Conservation (phyloP, 2,888 invertebrate genomes). For the Heliothis peltigera region DNA sequence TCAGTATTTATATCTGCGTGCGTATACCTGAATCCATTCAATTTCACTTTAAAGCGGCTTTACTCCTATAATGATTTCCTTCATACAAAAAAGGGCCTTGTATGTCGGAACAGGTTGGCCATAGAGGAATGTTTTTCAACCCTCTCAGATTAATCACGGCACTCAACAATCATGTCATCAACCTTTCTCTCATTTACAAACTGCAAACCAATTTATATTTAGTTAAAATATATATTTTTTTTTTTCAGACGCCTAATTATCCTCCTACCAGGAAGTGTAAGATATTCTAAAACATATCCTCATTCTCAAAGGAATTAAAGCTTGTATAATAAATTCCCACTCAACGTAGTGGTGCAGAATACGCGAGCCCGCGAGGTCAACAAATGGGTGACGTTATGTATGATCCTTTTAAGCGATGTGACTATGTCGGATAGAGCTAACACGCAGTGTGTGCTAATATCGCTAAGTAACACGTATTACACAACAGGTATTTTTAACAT, state of each 20-base stretch:
- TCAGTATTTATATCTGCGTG: neutral
- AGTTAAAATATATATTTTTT: neutral
- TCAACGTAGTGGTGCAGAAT: constrained; percentile 23
- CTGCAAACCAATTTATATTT: constrained; percentile 1
- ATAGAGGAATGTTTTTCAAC: constrained; percentile 30
- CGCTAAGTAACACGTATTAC: constrained; percentile 36
- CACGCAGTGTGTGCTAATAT: constrained; percentile 28
- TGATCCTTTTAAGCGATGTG: constrained; percentile 28
- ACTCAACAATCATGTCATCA: constrained; percentile 36
- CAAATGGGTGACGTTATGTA: constrained; percentile 31
- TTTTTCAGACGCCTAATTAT: constrained; percentile 9
- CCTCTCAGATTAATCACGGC: constrained; percentile 32
- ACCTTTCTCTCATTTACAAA: constrained; percentile 33
- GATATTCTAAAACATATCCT: neutral
- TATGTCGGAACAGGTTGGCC: constrained; percentile 27
- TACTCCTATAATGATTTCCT: constrained; percentile 17
- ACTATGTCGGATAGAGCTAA: constrained; percentile 35
- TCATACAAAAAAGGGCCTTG: constrained; percentile 9
- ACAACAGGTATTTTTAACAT: constrained; percentile 16
- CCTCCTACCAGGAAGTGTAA: constrained; percentile 5
- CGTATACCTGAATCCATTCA: neutral
- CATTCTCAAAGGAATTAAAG: constrained; percentile 4
- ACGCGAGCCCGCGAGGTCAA: constrained; percentile 30
- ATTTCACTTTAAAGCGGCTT: neutral
- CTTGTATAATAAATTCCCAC: constrained; percentile 26